Percentiles rank a stretch among this genome's conserved stretches.
phyloP scores from a whole-genome alignment of 2,113 vertebrate species.

The Erinaceus europaeus region DNA sequence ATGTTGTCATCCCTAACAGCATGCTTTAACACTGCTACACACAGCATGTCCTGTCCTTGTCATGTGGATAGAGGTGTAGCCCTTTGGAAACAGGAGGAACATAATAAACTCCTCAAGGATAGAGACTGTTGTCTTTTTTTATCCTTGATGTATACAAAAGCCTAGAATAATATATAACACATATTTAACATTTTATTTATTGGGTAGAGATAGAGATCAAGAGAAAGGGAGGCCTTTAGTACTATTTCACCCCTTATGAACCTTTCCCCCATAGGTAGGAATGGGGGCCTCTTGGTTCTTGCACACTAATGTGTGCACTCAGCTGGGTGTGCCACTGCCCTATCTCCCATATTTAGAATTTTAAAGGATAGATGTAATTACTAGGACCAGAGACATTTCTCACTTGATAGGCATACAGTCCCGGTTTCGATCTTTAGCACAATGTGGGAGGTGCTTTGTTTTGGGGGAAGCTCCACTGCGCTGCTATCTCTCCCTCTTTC shows the following conservation, averaged over 20 bases:
- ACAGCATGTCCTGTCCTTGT: no score
- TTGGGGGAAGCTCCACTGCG: no score
- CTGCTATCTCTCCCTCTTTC: no score
- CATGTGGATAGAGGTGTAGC: neutral
- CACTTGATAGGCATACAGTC: no score
- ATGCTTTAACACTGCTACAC: neutral
- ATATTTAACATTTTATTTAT: neutral
- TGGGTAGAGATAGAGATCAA: neutral
- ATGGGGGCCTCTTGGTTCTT: neutral
- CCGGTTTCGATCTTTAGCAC: no score
- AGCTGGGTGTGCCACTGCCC: no score
- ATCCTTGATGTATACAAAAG: neutral
- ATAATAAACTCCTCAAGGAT: neutral
- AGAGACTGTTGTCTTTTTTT: neutral
- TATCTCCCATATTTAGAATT: no score
- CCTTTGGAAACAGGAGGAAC: neutral
- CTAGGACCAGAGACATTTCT: no score
- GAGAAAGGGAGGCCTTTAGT: neutral
- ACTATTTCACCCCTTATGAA: accelerated
- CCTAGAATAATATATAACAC: neutral
- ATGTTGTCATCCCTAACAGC: neutral
- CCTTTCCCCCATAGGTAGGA: no score
- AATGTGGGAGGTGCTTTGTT: no score
- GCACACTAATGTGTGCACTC: neutral
- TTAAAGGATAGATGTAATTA: no score